phyloP scores from a whole-genome alignment of 2,113 vertebrate genomes.

The Varanus salvator region DNA sequence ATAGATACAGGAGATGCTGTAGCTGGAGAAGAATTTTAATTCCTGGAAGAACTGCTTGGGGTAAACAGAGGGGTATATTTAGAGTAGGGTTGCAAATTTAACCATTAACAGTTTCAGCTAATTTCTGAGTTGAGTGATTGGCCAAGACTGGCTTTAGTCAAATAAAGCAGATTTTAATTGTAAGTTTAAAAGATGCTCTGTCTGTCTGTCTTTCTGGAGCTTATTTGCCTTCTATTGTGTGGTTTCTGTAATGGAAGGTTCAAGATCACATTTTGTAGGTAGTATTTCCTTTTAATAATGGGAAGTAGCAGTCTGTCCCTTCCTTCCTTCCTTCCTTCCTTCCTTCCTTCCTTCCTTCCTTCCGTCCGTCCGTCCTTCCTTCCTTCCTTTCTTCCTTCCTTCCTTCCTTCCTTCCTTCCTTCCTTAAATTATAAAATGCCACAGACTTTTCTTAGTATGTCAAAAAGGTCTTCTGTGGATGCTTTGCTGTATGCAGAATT shows the following conservation, averaged over 20 bases:
- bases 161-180: neutral
- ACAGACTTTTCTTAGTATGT: neutral
- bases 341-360: too few species aligned
- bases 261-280: neutral
- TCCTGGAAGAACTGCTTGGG: conserved; percentile 25
- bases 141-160: neutral
- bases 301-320: neutral
- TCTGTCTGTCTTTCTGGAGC: neutral
- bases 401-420: neutral
- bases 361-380: too few species aligned
- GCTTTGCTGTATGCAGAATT: neutral
- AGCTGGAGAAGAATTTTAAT: conserved; percentile 15
- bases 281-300: neutral
- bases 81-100: conserved; percentile 12
- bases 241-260: neutral
- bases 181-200: neutral
- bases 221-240: neutral
- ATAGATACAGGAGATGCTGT: neutral
- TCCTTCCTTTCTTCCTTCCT: too few species aligned
- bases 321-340: too few species aligned
- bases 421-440: neutral
- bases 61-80: conserved; percentile 11
- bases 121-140: neutral
- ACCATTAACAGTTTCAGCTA: conserved; percentile 5
- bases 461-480: neutral